Percentiles rank a stretch among this genome's conserved stretches.
These are phyloP conservation scores for Caligus rogercresseyi DNA, from an alignment of 1,140 invertebrate species.

Conservation along the genomic window DNA sequence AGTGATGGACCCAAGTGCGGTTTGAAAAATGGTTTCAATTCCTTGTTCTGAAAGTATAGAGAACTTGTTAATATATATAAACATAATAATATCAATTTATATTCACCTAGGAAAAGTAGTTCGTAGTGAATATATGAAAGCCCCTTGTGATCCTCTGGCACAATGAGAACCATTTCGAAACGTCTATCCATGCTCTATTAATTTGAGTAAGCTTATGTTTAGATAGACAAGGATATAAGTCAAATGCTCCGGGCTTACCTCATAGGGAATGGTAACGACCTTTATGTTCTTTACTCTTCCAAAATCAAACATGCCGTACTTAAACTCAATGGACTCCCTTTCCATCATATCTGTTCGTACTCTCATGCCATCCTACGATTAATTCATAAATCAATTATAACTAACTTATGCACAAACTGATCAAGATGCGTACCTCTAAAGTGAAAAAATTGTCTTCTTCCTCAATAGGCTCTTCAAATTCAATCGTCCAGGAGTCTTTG, in stretches of 20 bases:
- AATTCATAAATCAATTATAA: not conserved
- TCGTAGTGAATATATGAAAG: not conserved
- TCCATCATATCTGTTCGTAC: not conserved
- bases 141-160: not conserved
- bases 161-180: not conserved
- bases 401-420: not conserved
- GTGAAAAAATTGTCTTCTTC: not conserved
- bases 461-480: not conserved
- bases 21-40: not conserved
- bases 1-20: not conserved
- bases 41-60: not conserved
- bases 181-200: not conserved
- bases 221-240: not conserved
- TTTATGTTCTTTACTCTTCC: not conserved
- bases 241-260: not conserved
- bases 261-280: not conserved
- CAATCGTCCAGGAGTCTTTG: not conserved
- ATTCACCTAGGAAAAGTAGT: not conserved
- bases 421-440: not conserved
- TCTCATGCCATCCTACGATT: not conserved
- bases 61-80: not conserved
- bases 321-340: not conserved
- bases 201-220: not conserved
- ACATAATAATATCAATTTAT: not conserved
- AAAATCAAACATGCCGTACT: not conserved